Evolutionary conservation across 1,140 invertebrate genomes (phyloP).

Genomic region (Drosophila kanapiae): DNA sequence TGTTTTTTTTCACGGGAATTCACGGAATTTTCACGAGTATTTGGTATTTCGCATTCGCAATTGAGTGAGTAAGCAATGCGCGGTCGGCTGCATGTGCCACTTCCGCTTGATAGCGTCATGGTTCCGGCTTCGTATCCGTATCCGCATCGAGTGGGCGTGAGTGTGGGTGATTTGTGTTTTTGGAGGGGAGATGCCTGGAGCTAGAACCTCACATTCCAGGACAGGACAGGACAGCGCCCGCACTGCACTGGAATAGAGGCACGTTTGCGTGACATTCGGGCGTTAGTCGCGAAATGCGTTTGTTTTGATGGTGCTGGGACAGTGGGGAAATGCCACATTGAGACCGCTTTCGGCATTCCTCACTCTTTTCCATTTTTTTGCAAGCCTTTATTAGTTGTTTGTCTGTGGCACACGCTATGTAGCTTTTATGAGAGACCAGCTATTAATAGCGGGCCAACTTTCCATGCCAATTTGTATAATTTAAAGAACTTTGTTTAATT

Average conservation of each 20-base stretch:
- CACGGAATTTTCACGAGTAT: conserved; percentile 18
- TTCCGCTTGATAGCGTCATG: conserved; percentile 81
- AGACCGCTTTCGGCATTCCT: conserved; percentile 39
- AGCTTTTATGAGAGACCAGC: conserved; percentile 18
- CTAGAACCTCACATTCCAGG: conserved; percentile 41
- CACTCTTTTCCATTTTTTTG: conserved; percentile 5
- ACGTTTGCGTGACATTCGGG: conserved; percentile 72
- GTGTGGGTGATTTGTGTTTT: conserved; percentile 12
- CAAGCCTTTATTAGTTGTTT: conserved; percentile 62
- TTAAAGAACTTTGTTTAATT: conserved; percentile 50
- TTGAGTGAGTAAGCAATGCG: conserved; percentile 70
- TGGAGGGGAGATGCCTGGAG: background rate
- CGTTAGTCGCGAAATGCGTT: conserved; percentile 70
- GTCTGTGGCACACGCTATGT: conserved; percentile 50
- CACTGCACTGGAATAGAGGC: conserved; percentile 50
- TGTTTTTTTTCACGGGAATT: background rate
- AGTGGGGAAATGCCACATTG: conserved; percentile 65
- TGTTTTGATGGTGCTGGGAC: conserved; percentile 56
- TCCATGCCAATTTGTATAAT: conserved; percentile 53
- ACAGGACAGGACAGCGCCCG: background rate
- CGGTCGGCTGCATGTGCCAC: conserved; percentile 79
- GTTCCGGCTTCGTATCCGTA: conserved; percentile 67
- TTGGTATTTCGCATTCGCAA: conserved; percentile 50
- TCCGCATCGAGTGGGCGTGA: conserved; percentile 52
- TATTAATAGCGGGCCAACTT: conserved; percentile 45